Evolutionary conservation across 2,113 vertebrate genomes (phyloP), one percentile per base, ranked within the genome.

Genomic region (Hiodon tergisus): DNA sequence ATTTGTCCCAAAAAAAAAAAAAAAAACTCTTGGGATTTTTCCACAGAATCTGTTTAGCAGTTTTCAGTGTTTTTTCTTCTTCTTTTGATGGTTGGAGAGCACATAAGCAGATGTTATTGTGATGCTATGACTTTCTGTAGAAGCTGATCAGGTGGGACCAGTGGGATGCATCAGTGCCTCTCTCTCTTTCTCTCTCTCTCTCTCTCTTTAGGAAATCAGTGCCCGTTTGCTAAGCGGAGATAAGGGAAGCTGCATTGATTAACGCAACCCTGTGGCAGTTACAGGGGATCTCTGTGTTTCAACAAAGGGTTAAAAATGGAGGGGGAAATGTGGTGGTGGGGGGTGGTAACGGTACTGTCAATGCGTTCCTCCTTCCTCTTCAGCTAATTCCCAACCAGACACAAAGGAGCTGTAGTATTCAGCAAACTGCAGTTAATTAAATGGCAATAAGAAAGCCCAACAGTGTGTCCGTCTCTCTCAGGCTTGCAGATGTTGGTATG

Each of bases 371-470:
- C 47, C 16, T 11, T 72, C 46, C 71, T 55, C 68, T 54, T 65
- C 60, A 76, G 73, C 72, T 76, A 55, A 58, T 68, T 69, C 58
- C 70, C 4, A 70, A 57, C 74, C 61, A 69, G 47, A 69, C 61
- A 72, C 53, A 52, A 63, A 72, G 54, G 72, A 61, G 55, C 70
- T 74, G 65, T 81, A 57, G 71, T 74, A 65, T 48, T 75, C 69
- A 61, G 69, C 77, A 77, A 78, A 72, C 75, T 79, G 76, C 70
- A 68, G 67, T 69, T 76, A 81, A 78, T 81, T 76, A 83, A 79
- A 76, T 61, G 74, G 52, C 55, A 71, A 61, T 81, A 75, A 76
- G 63, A 54, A 70, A 73, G 51, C 67, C 65, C 62, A 69, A 72
- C 57, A 63, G 68, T 67, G 16, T 48, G 16, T 70, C 67, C 46